Base-by-base conservation (phyloP, 2,797 vertebrate species). In the Poecilia gillii region DNA sequence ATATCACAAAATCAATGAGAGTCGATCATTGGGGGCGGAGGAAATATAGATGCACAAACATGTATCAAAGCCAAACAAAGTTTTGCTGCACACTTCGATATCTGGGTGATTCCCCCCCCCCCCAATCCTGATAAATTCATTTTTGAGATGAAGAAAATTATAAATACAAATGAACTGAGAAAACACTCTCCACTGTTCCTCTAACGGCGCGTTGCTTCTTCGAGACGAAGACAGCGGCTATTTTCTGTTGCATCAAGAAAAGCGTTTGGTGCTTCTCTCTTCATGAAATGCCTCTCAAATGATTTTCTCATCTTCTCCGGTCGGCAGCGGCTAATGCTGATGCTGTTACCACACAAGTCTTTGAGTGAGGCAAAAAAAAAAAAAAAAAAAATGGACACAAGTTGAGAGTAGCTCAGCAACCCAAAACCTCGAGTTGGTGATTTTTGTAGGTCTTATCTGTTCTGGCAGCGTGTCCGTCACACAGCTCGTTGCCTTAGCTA, bases 1-100 rank as follows among this genome's bases (percentile, higher is more conserved):
- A 79, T 83, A 80, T 76, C 87, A 87, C 88, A 87, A 84, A 86
- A 85, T 92, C 90, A 84, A 92, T 87, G 80, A 70, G 73, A 79
- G 77, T 88, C 83, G 73, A 93, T 89, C 85, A 86, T 18, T 80
- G 78, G 25, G 74, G 45, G 70, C 13, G 79, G 76, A 20, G 62
- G 33, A 57, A 72, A 76, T 83, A 57, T 49, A 76, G 80, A 84
- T 79, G 79, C 49, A 72, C 45, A 55, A 55, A 71, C 28, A 41
- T 72, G 74, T 16, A 75, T 1, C 57, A 74, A 82, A 76, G 80
- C 41, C 13, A n/a, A 46, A 2, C n/a, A 5, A 8, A 68, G 41
- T 51, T 76, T 23, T 1, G 72, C 45, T 7, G 74, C 20, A 18
- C 4, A 16, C 45, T 28, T 4, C 53, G 14, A 23, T 72, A 25